Percentiles rank a stretch among this genome's conserved stretches.
Evolutionary conservation across 2,797 vertebrate genomes (phyloP).

Genomic region (Sebastes nivosus): DNA sequence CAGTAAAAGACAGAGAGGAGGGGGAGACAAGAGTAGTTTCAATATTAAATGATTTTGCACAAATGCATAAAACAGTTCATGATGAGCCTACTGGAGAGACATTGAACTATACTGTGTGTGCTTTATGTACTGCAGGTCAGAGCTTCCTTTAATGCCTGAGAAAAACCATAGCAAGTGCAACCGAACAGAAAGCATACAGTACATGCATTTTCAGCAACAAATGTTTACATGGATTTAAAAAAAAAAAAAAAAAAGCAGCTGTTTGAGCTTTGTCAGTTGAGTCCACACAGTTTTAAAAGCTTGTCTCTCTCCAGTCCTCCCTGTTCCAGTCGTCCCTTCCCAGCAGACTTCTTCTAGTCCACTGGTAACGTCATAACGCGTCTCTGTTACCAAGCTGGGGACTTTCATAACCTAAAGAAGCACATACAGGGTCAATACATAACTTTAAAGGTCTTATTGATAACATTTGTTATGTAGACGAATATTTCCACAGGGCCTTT

Average conservation of each 20-base stretch:
- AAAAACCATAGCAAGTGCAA: slow-evolving; percentile 63
- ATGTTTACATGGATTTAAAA: slow-evolving; percentile 45
- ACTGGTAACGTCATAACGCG: slow-evolving; percentile 76
- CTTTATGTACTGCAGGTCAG: slow-evolving; percentile 34
- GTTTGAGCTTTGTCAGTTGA: slow-evolving; percentile 13
- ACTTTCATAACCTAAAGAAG: slow-evolving; percentile 71
- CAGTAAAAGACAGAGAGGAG: slow-evolving; percentile 55
- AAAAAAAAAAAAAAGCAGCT: slow-evolving; percentile 7
- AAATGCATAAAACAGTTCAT: slow-evolving; percentile 51
- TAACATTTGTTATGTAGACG: no score
- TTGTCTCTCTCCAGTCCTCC: slow-evolving; percentile 71
- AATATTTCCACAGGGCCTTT: no score
- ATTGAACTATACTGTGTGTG: slow-evolving; percentile 43
- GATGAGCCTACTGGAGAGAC: slow-evolving; percentile 41
- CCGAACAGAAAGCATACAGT: slow-evolving; percentile 55
- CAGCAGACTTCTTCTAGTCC: slow-evolving; percentile 27
- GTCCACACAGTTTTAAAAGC: slow-evolving; percentile 64
- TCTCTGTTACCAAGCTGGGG: slow-evolving; percentile 74
- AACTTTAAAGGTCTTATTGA: background rate
- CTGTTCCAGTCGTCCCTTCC: slow-evolving; percentile 44
- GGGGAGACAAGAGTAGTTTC: slow-evolving; percentile 19
- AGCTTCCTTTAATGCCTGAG: slow-evolving; percentile 56
- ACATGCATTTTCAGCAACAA: slow-evolving; percentile 70
- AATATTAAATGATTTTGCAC: slow-evolving; percentile 43
- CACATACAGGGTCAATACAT: slow-evolving; percentile 4